Base-by-base conservation (phyloP, 2,888 invertebrate species). In the Saturnia japonica region DNA sequence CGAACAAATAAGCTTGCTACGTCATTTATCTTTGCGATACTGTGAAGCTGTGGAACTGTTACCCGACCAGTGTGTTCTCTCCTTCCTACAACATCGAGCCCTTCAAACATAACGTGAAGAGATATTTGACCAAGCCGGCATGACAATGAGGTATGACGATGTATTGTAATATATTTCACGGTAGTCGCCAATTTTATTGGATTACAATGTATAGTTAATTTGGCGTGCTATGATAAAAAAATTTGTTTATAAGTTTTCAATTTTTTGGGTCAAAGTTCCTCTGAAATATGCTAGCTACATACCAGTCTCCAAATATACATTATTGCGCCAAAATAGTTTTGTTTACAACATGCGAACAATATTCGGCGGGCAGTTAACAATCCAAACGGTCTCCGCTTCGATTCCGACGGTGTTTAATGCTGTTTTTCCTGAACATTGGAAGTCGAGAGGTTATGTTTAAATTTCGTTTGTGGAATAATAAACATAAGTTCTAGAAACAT, bases 301-400 rank as follows among this genome's bases (percentile, higher is more conserved):
- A 22, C 28, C 67, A 19, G 40, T 40, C 6, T 16, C 19, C n/a
- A 42, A 40, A 66, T 54, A 25, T 19, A 40, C n/a, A 19, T 64
- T 67, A 34, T 47, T 40, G 54, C 42, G 43, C 54, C 45, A 54
- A 70, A 70, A 70, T 67, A 67, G 70, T 47, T 40, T 70, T 54
- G 64, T 70, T 70, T 70, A 70, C 70, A 66, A 70, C 51, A 40
- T 42, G 54, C 19, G 42, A 70, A 70, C 70, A 67, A 70, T 70
- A 70, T 70, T 67, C 70, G 67, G 66, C 54, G 70, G 28, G 43
- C 25, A 40, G 54, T 70, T 70, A 54, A 25, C 40, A 51, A 25
- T 22, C 19, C 66, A 66, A 70, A 67, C 67, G 54, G 67, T 67
- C 70, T 11, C 40, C 45, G 25, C 1, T 67, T 66, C 51, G 64